A percentile compares a stretch with the other conserved stretches of the same genome.
These are phyloP conservation scores for Micrasema minimum DNA, from an alignment of 1,140 invertebrate species.

Conservation along the genomic window DNA sequence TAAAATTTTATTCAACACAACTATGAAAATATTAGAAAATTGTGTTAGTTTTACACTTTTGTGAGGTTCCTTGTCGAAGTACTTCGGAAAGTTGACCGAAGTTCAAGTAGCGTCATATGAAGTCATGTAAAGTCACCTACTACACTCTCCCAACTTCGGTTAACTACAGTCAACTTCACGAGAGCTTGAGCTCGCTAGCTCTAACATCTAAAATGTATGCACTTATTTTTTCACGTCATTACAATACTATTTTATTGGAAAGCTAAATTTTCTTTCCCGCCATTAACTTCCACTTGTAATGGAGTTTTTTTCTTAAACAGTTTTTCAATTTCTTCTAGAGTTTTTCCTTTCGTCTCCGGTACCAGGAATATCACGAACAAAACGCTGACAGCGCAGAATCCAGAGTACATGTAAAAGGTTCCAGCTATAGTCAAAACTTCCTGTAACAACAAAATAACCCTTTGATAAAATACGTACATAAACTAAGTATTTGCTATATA, in stretches of 20 bases:
- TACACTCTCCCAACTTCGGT: no score
- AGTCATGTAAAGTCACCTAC: no score
- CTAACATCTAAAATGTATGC: no score
- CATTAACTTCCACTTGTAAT: not conserved
- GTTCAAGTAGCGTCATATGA: not conserved
- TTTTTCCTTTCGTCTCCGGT: slow-evolving; percentile 78
- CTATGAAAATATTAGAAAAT: no score
- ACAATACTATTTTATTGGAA: slow-evolving; percentile 44
- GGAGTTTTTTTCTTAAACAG: slow-evolving; percentile 57
- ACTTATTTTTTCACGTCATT: no score
- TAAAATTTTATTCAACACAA: no score
- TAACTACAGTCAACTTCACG: no score
- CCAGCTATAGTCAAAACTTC: slow-evolving; percentile 67
- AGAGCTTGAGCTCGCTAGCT: no score
- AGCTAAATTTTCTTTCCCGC: slow-evolving; percentile 35
- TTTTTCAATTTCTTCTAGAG: slow-evolving; percentile 73
- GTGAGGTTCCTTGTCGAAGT: no score
- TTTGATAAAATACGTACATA: no score
- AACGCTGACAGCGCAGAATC: slow-evolving; percentile 74
- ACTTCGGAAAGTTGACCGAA: not conserved
- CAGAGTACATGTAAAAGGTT: slow-evolving; percentile 80
- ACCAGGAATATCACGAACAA: slow-evolving; percentile 72
- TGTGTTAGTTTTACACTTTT: no score
- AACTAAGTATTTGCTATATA: no score
- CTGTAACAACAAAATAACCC: slow-evolving; percentile 53